These are phyloP conservation scores for Salticus scenicus DNA, from an alignment of 2,888 invertebrate species.

Conservation along the genomic window DNA sequence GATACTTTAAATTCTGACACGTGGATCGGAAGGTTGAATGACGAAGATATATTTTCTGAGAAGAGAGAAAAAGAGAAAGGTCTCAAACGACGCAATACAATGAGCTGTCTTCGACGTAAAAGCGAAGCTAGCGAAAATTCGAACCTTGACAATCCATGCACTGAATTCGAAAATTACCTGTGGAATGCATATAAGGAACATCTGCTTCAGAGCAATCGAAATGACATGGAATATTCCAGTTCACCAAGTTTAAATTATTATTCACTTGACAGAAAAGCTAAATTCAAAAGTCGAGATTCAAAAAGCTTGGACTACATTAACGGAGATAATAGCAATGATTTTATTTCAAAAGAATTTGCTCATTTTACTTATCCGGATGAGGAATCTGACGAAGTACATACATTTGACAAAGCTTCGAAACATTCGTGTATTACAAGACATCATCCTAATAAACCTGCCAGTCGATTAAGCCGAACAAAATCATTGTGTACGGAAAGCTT, in stretches of 20 bases:
- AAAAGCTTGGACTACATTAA: slow-evolving; percentile 17
- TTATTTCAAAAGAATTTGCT: background rate
- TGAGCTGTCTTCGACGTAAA: background rate
- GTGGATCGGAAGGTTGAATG: background rate
- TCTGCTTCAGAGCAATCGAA: background rate
- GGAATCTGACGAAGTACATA: background rate
- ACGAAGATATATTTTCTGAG: background rate
- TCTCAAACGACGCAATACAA: slow-evolving; percentile 25
- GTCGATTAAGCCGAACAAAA: slow-evolving; percentile 7
- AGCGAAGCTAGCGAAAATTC: background rate
- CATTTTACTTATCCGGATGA: background rate
- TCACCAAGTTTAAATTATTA: slow-evolving; percentile 34
- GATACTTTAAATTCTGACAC: background rate
- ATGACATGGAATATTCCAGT: slow-evolving; percentile 27
- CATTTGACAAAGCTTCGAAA: background rate
- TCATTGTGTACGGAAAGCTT: slow-evolving; percentile 8
- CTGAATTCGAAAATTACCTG: slow-evolving; percentile 8
- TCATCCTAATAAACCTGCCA: background rate
- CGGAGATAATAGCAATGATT: background rate
- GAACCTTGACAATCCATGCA: background rate
- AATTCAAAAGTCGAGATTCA: background rate
- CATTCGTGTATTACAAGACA: background rate
- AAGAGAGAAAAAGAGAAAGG: background rate
- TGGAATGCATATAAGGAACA: slow-evolving; percentile 26
- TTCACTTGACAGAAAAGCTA: background rate